Conservation (phyloP, 2,888 invertebrate species). For the Macrosiphum euphorbiae region DNA sequence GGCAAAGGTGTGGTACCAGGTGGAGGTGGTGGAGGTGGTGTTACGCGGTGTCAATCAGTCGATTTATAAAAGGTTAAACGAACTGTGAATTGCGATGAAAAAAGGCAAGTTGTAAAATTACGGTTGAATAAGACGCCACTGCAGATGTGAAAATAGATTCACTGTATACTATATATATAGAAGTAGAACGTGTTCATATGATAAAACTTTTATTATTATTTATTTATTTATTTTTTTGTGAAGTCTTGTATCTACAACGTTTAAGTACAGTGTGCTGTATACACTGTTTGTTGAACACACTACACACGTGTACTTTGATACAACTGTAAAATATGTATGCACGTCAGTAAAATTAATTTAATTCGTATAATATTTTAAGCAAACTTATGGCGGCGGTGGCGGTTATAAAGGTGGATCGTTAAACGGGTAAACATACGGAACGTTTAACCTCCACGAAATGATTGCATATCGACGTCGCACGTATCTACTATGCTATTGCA, state of each 20-base stretch:
- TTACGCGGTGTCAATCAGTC: slow-evolving; percentile 52
- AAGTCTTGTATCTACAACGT: background rate
- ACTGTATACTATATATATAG: background rate
- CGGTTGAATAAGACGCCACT: slow-evolving; percentile 35
- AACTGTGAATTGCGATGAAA: slow-evolving; percentile 46
- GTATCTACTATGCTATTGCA: background rate
- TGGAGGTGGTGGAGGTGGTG: background rate
- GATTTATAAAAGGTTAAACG: slow-evolving; percentile 58
- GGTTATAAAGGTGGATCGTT: background rate
- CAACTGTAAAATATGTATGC: background rate
- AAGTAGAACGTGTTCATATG: slow-evolving; percentile 16
- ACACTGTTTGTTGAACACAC: background rate
- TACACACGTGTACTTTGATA: background rate
- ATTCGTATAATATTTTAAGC: background rate
- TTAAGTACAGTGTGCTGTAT: background rate
- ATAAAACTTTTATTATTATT: slow-evolving; percentile 22
- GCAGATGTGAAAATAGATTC: slow-evolving; percentile 32
- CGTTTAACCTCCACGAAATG: background rate
- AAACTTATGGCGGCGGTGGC: background rate
- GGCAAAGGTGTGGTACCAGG: background rate
- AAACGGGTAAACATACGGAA: background rate
- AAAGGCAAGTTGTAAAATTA: slow-evolving; percentile 43
- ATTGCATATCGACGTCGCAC: background rate
- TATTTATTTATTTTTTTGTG: background rate
- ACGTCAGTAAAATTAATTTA: background rate